Evolutionary conservation across 2,797 vertebrate genomes (phyloP), one percentile per base, ranked within the genome.

Genomic region (Spinibarbus caldwelli): DNA sequence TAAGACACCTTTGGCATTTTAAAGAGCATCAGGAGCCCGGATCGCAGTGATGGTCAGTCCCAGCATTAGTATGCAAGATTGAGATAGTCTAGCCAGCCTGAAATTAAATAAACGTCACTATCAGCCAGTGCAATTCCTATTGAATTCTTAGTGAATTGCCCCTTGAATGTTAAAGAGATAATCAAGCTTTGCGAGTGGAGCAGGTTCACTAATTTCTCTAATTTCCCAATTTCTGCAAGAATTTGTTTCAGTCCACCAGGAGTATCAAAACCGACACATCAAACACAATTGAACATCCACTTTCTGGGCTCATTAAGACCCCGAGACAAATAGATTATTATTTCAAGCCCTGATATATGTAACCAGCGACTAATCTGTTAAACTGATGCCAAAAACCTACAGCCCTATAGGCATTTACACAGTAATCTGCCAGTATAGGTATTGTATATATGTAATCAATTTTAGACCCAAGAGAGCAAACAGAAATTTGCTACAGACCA

Each of bases 401-500:
- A 54, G 19, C 29, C 23, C 5, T 75, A 34, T 6, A 75, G 26
- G 10, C 31, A 9, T 31, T 75, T 75, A 34, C 45, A 34, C 45
- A 49, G 17, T 75, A 49, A 49, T 52, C 73, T 57, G 21, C 3
- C 1, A 3, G 29, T 54, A 38, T 38, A 52, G 45, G 45, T 75
- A 57, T 38, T 38, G 6, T 19, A 57, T 57, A 38, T 77, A n/a
- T 38, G 23, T 77, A 77, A 77, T 57, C 73, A 38, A 17, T 57
- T 77, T 57, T 38, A 23, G 34, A 57, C 73, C 12, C 49, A 57
- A 77, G 73, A 57, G 49, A 52, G 47, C 75, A 77, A 26, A 77
- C 34, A 26, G 21, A 77, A 17, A 77, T 76, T 54, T 54, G 29
- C 31, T 67, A 54, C 72, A 75, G 72, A 75, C 47, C 47, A 7